Conservation (phyloP, 2,113 vertebrate genomes). For the Callospermophilus lateralis region DNA sequence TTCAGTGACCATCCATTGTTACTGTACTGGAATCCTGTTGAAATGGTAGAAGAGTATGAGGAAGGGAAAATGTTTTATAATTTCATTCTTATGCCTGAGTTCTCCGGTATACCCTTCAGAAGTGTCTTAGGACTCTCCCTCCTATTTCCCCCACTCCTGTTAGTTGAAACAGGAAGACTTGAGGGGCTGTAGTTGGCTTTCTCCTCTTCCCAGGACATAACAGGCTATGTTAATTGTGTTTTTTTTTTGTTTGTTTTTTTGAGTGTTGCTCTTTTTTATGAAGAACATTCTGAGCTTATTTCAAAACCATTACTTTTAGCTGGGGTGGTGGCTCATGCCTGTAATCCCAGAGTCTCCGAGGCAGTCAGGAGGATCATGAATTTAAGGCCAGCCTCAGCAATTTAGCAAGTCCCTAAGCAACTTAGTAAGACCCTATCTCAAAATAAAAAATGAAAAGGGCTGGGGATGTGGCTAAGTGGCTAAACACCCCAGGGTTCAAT, state of each 20-base stretch:
- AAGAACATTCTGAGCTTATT: conserved; percentile 46
- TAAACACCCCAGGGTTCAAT: no score
- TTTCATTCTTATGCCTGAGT: not conserved
- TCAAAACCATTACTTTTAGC: conserved; percentile 22
- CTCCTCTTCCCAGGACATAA: not conserved
- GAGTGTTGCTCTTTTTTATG: conserved; percentile 37
- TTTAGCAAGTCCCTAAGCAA: no score
- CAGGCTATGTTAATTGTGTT: not conserved
- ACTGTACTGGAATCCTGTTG: not conserved
- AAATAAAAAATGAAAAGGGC: no score
- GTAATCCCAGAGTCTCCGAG: no score
- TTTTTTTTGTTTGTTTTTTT: not conserved
- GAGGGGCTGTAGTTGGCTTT: conserved; percentile 12
- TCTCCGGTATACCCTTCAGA: not conserved
- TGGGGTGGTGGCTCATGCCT: no score
- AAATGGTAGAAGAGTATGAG: not conserved
- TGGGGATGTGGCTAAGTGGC: no score
- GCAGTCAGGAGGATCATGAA: no score
- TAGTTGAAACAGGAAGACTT: conserved; percentile 5
- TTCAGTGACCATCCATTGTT: not conserved
- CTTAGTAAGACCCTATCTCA: no score
- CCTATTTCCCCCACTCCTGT: not conserved
- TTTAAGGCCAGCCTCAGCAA: no score
- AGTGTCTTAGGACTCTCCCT: not conserved
- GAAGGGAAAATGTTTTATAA: not conserved